Conservation (phyloP, 2,113 vertebrate species). For the Sinocyclocheilus grahami region DNA sequence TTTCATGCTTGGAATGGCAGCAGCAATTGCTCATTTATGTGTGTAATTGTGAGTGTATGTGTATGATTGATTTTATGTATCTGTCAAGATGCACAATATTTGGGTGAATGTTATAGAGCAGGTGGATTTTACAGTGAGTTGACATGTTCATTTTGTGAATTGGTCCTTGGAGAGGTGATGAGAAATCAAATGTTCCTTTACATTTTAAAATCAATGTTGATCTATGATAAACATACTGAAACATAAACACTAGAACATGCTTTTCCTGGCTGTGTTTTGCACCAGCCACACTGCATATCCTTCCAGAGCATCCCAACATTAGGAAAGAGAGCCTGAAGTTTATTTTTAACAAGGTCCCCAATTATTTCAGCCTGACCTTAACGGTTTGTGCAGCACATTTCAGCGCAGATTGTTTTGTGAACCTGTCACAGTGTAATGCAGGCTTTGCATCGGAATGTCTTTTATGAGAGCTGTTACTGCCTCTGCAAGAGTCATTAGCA, state of each 20-base stretch:
- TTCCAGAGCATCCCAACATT: slow-evolving; percentile 2
- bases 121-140: neutral
- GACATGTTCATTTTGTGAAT: neutral
- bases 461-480: slow-evolving; percentile 7
- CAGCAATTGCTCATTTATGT: neutral
- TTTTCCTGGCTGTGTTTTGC: neutral
- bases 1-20: neutral
- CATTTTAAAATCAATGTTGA: neutral
- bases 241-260: neutral
- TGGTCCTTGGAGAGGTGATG: neutral
- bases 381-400: slow-evolving; percentile 23
- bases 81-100: neutral
- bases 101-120: neutral
- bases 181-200: neutral
- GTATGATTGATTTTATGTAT: neutral
- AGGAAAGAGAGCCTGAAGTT: neutral
- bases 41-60: neutral
- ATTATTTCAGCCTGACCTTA: neutral
- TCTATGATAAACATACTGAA: neutral
- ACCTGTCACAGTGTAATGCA: neutral
- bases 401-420: neutral
- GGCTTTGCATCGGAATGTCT: neutral
- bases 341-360: slow-evolving; percentile 23
- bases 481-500: neutral
- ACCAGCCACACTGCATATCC: neutral